Evolutionary conservation across 2,113 vertebrate genomes (phyloP).

Genomic region (Semicossyphus pulcher): DNA sequence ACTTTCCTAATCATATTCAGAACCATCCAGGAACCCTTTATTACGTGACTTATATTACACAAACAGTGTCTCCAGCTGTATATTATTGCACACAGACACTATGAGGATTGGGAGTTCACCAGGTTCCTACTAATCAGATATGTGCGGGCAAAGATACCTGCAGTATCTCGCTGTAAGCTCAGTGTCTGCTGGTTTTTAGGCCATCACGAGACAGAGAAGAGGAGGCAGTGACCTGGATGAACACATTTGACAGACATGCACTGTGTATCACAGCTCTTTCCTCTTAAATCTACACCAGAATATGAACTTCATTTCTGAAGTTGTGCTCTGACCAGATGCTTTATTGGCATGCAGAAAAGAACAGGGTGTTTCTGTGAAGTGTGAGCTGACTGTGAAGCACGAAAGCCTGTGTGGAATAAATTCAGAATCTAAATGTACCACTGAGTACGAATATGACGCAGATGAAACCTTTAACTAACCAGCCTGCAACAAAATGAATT

Average conservation of each 20-base stretch:
- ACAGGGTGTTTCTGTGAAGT: constrained; percentile 38
- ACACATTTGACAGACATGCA: constrained; percentile 27
- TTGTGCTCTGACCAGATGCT: constrained; percentile 43
- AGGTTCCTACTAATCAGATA: constrained; percentile 6
- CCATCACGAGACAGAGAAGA: constrained; percentile 15
- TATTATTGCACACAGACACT: background rate
- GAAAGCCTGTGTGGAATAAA: constrained; percentile 7
- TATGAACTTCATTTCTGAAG: constrained; percentile 28
- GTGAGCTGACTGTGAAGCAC: constrained; percentile 11
- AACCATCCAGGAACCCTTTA: constrained; percentile 1
- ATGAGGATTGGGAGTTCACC: background rate
- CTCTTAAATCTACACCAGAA: constrained; percentile 21
- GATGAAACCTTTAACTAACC: background rate
- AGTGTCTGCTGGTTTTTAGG: constrained; percentile 9
- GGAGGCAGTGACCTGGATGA: constrained; percentile 21
- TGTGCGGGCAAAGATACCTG: background rate
- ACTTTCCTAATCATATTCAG: background rate
- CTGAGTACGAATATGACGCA: background rate
- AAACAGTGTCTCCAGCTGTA: background rate
- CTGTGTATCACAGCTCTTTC: background rate
- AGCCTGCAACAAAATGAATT: no score
- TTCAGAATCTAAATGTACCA: constrained; percentile 5
- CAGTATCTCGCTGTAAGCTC: background rate
- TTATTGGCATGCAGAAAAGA: constrained; percentile 34
- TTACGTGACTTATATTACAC: background rate